Evolutionary conservation across 1,140 invertebrate species (phyloP).

Genomic region (Euura saliciscinereae): DNA sequence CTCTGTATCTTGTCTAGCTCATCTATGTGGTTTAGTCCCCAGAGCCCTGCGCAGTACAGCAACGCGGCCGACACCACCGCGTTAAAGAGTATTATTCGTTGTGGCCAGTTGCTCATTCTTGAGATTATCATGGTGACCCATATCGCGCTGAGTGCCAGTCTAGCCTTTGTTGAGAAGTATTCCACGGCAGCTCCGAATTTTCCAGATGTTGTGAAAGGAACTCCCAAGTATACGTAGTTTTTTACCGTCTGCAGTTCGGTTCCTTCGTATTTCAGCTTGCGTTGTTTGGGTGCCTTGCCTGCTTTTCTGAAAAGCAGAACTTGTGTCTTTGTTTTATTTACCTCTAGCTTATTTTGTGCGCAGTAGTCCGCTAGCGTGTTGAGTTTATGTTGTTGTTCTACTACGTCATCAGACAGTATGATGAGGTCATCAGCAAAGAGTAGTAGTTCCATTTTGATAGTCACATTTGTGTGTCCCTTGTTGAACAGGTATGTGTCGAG

Average conservation of each 20-base stretch:
- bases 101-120: neutral
- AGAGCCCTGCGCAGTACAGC: neutral
- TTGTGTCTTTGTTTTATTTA: constrained; percentile 25
- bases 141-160: constrained; percentile 15
- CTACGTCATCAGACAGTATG: constrained; percentile 11
- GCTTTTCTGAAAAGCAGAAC: constrained; percentile 18
- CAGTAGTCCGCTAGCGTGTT: constrained; percentile 22
- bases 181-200: constrained; percentile 7
- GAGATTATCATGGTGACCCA: constrained; percentile 3
- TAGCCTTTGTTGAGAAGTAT: neutral
- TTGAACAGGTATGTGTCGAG: constrained; percentile 13
- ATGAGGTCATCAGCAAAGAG: constrained; percentile 28
- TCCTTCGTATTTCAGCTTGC: constrained; percentile 16
- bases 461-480: constrained; percentile 12
- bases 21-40: neutral
- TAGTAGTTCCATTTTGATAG: constrained; percentile 22
- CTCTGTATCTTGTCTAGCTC: neutral
- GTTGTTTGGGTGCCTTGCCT: neutral
- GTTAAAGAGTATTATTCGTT: neutral
- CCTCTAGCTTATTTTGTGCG: constrained; percentile 12
- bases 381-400: constrained; percentile 23
- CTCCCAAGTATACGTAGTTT: constrained; percentile 24
- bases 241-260: constrained; percentile 14
- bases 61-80: neutral
- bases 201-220: constrained; percentile 14